Conservation (phyloP, 1,140 invertebrate genomes). For the Pararge aegeria region DNA sequence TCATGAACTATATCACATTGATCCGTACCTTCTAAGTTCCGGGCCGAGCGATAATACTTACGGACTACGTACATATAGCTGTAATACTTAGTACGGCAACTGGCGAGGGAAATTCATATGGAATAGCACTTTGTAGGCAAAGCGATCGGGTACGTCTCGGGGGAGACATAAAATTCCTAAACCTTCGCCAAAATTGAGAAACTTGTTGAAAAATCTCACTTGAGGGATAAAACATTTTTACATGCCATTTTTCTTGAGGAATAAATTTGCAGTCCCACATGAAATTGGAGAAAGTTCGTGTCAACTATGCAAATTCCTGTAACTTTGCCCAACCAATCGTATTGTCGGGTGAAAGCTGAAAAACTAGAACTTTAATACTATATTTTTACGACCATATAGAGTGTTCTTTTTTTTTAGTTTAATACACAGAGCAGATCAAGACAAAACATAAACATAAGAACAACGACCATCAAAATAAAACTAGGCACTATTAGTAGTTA, state of each 20-base stretch:
- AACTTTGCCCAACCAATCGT: not conserved
- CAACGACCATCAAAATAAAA: too few relatives aligned
- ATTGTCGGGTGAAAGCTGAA: too few relatives aligned
- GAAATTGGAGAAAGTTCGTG: constrained; percentile 1
- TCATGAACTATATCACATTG: constrained; percentile 2
- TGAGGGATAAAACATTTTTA: constrained; percentile 35
- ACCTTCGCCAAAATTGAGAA: constrained; percentile 66
- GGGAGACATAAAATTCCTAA: constrained; percentile 65
- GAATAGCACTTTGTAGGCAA: constrained; percentile 54
- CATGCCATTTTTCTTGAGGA: constrained; percentile 20
- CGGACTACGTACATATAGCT: too few relatives aligned
- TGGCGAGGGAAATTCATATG: constrained; percentile 40
- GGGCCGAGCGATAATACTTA: constrained; percentile 14
- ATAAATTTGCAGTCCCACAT: constrained; percentile 16
- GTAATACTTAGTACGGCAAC: constrained; percentile 47
- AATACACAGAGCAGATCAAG: too few relatives aligned
- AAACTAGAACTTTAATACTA: too few relatives aligned
- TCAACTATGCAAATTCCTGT: not conserved
- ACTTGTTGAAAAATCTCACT: constrained; percentile 69
- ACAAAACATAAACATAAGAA: too few relatives aligned
- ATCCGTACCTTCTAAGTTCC: constrained; percentile 4
- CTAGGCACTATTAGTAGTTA: too few relatives aligned
- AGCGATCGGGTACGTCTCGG: constrained; percentile 54
- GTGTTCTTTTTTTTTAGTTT: too few relatives aligned
- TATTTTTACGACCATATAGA: too few relatives aligned